Evolutionary conservation across 92 coral and sea anemone genomes (phyloP), one percentile per base, ranked within the genome.

Genomic region (Siderastrea siderea): DNA sequence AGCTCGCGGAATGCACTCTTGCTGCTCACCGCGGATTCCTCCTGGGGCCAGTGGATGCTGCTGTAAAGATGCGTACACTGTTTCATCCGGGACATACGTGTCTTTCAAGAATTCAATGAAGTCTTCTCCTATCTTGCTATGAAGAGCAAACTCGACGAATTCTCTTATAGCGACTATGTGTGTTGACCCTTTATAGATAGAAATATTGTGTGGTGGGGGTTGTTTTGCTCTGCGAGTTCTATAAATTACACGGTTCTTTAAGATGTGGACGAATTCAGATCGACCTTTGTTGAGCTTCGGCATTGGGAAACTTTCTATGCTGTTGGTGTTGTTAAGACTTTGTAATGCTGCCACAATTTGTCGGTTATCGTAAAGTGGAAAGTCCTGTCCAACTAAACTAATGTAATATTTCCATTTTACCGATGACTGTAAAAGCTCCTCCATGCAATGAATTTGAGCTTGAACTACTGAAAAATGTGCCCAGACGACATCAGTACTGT

Each of bases 341-440:
- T 78, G 71, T 44, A 93, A 74, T 9, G 82, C 90, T 64, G 16
- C 80, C 43, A 93, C 96, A 55, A 93, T 76, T 59, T 91, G 87
- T 3, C 66, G 78, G 53, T 93, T 93, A 1, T 93, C 88, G 48
- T 84, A 87, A 43, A 93, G 86, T 26, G 96, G 96, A 85, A 93
- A 88, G 51, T 93, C 96, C 74, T 93, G 96, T 48, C 96, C 96
- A 47, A 87, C 48, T 48, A 93, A 16, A 63, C 74, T 93, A 68
- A 91, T 93, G 47, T 86, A 88, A 75, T 93, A 93, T 84, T 91
- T 93, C 96, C 96, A 93, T 11, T 58, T 52, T 10, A 82, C 83
- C n/a, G 64, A 44, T 26, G 87, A 72, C 66, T 69, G 17, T 46
- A 74, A 73, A n/a, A 93, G 92, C 49, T 93, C 94, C 53, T 72